Evolutionary conservation across 1,140 invertebrate species (phyloP).

Genomic region (Drosophila burlai): DNA sequence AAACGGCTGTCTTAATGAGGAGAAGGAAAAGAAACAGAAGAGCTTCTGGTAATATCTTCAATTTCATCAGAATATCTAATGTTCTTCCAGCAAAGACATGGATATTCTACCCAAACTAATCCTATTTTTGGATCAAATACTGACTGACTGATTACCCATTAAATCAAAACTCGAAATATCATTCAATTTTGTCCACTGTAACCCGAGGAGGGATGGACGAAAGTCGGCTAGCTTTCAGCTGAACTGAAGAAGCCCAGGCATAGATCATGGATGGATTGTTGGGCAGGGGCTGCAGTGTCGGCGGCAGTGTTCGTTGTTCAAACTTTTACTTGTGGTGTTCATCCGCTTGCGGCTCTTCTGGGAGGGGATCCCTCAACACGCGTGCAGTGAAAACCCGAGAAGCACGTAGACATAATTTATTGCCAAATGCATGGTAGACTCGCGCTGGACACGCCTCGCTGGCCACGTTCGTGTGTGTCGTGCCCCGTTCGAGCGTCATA

Average conservation of each 20-base stretch:
- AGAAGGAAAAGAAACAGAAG: too few species aligned
- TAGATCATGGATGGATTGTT: conserved; percentile 25
- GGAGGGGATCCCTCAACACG: conserved; percentile 26
- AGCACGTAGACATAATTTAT: conserved; percentile 67
- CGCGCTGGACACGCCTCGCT: conserved; percentile 51
- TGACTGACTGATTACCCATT: background rate
- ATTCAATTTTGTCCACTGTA: background rate
- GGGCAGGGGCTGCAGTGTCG: background rate
- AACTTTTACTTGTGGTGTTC: conserved; percentile 28
- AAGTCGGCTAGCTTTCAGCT: background rate
- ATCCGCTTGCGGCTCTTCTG: conserved; percentile 11
- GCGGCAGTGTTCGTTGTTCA: background rate
- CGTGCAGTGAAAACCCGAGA: conserved; percentile 56
- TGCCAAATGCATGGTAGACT: conserved; percentile 62
- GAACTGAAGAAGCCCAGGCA: conserved; percentile 21
- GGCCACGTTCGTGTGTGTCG: conserved; percentile 53
- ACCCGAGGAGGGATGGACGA: background rate
- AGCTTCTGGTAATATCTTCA: too few species aligned
- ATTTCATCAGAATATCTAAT: too few species aligned
- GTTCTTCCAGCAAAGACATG: too few species aligned
- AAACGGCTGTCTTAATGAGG: too few species aligned
- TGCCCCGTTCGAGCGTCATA: conserved; percentile 33
- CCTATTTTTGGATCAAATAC: background rate
- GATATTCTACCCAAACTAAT: too few species aligned
- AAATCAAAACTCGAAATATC: background rate